These are phyloP conservation scores for Crypturellus undulatus DNA, from an alignment of 2,113 vertebrate genomes.

Conservation along the genomic window DNA sequence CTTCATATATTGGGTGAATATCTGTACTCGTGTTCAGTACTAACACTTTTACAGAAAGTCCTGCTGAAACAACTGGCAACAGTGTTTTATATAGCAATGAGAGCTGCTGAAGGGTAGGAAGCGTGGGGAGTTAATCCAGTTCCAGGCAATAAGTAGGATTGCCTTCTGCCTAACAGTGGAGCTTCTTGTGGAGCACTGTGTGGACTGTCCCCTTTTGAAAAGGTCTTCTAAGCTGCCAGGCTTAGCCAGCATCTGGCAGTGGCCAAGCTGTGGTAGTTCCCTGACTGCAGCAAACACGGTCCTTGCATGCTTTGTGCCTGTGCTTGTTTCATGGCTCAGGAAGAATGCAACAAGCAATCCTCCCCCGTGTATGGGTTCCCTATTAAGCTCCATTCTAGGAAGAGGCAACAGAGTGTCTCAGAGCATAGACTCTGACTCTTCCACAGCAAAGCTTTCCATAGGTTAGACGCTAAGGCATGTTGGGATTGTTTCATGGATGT, in stretches of 20 bases:
- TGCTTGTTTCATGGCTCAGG: neutral
- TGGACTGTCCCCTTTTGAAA: neutral
- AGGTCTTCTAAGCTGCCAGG: neutral
- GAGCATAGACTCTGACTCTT: neutral
- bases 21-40: neutral
- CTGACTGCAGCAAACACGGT: neutral
- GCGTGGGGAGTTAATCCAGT: neutral
- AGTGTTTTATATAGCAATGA: neutral
- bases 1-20: neutral
- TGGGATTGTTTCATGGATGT: neutral
- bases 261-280: neutral
- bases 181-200: neutral
- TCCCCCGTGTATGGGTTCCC: neutral
- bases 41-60: neutral
- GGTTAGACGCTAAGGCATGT: neutral
- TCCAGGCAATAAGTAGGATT: neutral
- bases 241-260: neutral
- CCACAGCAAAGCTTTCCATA: neutral
- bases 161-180: neutral
- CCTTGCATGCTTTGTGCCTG: fast-evolving
- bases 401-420: neutral
- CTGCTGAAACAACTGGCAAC: neutral
- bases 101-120: neutral
- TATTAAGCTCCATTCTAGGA: neutral
- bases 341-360: neutral